Conservation (phyloP, 2,888 invertebrate species). For the Podotricha telesiphe region DNA sequence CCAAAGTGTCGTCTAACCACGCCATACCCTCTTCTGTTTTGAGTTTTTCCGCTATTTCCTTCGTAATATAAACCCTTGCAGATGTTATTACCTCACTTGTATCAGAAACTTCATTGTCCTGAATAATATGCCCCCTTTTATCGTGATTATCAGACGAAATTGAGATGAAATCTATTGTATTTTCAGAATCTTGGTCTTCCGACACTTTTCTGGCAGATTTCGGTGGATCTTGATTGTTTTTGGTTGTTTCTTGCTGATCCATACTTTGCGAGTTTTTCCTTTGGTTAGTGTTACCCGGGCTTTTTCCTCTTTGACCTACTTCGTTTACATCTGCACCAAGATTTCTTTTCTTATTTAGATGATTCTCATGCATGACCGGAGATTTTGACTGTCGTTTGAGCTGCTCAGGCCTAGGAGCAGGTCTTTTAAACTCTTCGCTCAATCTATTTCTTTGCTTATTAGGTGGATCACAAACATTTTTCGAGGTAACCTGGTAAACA, state of each 20-base stretch:
- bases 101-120: constrained; percentile 77
- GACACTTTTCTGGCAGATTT: constrained; percentile 45
- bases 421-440: constrained; percentile 48
- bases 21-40: constrained; percentile 72
- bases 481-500: constrained; percentile 39
- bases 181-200: constrained; percentile 47
- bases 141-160: constrained; percentile 64
- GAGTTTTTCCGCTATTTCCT: constrained; percentile 74
- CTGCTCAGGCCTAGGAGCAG: constrained; percentile 44
- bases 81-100: constrained; percentile 69
- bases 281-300: constrained; percentile 44
- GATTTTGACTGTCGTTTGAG: constrained; percentile 73
- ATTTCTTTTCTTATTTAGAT: constrained; percentile 63
- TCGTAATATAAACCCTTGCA: constrained; percentile 79
- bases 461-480: constrained; percentile 23
- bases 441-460: constrained; percentile 43
- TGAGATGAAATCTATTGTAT: constrained; percentile 62
- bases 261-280: constrained; percentile 50
- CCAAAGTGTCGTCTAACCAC: constrained; percentile 68
- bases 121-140: constrained; percentile 71
- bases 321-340: constrained; percentile 45
- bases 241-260: constrained; percentile 37
- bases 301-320: constrained; percentile 45
- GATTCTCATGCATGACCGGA: constrained; percentile 62
- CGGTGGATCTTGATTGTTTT: constrained; percentile 35